These are phyloP conservation scores for Actinostola sp. DNA, from an alignment of 92 coral and sea anemone genomes.

Conservation along the genomic window DNA sequence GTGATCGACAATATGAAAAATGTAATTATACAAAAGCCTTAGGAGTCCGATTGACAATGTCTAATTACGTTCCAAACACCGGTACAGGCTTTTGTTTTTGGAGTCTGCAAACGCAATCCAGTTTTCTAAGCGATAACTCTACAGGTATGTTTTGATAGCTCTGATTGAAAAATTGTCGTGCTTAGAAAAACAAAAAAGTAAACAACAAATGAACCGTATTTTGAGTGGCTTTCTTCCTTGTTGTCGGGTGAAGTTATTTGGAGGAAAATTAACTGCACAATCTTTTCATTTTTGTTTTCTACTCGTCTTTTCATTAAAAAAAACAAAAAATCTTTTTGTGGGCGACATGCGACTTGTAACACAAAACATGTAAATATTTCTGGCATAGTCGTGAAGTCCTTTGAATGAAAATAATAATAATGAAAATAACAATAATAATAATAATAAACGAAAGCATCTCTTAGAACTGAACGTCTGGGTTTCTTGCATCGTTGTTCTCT, in stretches of 20 bases:
- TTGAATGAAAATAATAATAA: not conserved
- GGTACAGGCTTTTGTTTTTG: constrained; percentile 80
- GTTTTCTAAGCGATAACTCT: constrained; percentile 34
- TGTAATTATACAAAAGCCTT: constrained; percentile 74
- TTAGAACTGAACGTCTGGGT: not conserved
- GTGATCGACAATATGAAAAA: constrained; percentile 78
- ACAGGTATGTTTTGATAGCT: constrained; percentile 62
- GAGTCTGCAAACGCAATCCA: constrained; percentile 55
- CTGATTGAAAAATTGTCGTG: constrained; percentile 50
- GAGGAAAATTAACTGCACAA: not conserved
- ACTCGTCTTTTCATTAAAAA: not conserved
- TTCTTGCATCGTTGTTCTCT: not conserved
- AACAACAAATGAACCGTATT: constrained; percentile 1
- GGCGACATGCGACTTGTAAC: constrained; percentile 21
- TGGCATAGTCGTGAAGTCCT: not conserved
- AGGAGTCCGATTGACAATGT: constrained; percentile 61
- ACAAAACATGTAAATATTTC: constrained; percentile 16
- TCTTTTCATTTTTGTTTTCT: no score
- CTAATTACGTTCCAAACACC: constrained; percentile 84
- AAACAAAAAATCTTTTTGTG: constrained; percentile 2
- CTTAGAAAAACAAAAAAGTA: constrained; percentile 39
- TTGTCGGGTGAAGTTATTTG: not conserved
- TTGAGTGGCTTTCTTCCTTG: not conserved
- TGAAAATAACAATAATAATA: not conserved
- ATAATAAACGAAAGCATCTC: not conserved